Base-by-base conservation (phyloP, 2,797 vertebrate genomes). In the Microctenopoma stevenorrisi region DNA sequence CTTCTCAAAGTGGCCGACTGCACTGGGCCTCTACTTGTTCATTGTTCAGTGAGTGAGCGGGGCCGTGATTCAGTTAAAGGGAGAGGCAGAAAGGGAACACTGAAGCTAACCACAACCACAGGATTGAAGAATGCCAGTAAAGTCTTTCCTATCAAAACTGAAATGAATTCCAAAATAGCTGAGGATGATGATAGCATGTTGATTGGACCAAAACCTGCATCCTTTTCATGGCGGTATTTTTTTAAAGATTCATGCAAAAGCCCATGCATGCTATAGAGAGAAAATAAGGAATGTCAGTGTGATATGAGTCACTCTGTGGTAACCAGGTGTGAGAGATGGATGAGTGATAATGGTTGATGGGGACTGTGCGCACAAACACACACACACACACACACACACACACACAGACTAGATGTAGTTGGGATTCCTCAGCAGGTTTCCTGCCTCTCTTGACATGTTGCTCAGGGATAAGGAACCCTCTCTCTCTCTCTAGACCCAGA, bases 101-200 rank as follows among this genome's bases (percentile, higher is more conserved):
- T 64, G 68, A 77, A 70, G 52, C 58, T 69, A 68, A 80, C 81
- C 81, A 68, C 84, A 88, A 81, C 89, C 89, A 77, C 87, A 89
- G 83, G 83, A 89, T 85, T 78, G 65, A 40, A 75, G 26, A 65
- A 67, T 22, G 78, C 81, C 76, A 76, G 76, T 74, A 47, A 66
- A 83, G 72, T 49, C 35, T 37, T 72, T 83, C 68, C 82, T 73
- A 81, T 83, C 72, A 84, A 83, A 87, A 85, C 67, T 64, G 38
- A 76, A 85, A 50, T 10, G 46, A 69, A 74, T 77, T 88, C 73
- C 56, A 69, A 68, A 79, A 78, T 44, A 79, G 64, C 63, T n/a
- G 52, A 71, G 62, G 79, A 66, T 72, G 79, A 86, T 75, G 79
- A 86, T 74, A 75, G 64, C 61, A 54, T 72, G 70, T 84, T 87